Evolutionary conservation across 2,888 invertebrate genomes (phyloP).

Genomic region (Tachina fera): DNA sequence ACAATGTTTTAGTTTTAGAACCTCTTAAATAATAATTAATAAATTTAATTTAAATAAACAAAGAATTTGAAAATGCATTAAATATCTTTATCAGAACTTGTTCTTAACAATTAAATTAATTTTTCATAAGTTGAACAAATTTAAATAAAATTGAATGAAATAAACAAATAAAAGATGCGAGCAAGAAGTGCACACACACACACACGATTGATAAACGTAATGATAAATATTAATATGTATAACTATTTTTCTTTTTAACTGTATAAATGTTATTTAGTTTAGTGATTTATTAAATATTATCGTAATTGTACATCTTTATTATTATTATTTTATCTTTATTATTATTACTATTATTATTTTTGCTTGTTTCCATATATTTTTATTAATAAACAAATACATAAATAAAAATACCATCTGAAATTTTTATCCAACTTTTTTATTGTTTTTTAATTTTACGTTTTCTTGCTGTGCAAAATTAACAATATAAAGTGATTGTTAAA

Average conservation of each 20-base stretch:
- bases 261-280: slow-evolving; percentile 72
- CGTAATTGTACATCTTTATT: slow-evolving; percentile 72
- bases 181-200: not conserved
- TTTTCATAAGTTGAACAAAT: not conserved
- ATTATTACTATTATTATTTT: slow-evolving; percentile 77
- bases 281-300: slow-evolving; percentile 64
- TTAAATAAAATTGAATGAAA: not conserved
- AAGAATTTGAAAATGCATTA: slow-evolving; percentile 1
- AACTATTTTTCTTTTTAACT: slow-evolving; percentile 64
- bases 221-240: slow-evolving; percentile 33
- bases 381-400: slow-evolving; percentile 70
- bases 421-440: slow-evolving; percentile 13
- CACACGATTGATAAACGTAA: slow-evolving; percentile 19
- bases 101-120: not conserved
- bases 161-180: slow-evolving; percentile 1
- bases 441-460: slow-evolving; percentile 8
- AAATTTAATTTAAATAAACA: not conserved
- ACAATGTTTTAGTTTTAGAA: too few species aligned
- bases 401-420: slow-evolving; percentile 33
- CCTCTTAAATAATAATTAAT: not conserved
- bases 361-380: slow-evolving; percentile 71
- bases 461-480: not conserved
- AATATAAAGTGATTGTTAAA: too few species aligned
- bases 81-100: not conserved
- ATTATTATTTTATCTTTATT: slow-evolving; percentile 72